These are phyloP conservation scores for Oncorhynchus kisutch DNA, from an alignment of 2,113 vertebrate species.

Conservation along the genomic window DNA sequence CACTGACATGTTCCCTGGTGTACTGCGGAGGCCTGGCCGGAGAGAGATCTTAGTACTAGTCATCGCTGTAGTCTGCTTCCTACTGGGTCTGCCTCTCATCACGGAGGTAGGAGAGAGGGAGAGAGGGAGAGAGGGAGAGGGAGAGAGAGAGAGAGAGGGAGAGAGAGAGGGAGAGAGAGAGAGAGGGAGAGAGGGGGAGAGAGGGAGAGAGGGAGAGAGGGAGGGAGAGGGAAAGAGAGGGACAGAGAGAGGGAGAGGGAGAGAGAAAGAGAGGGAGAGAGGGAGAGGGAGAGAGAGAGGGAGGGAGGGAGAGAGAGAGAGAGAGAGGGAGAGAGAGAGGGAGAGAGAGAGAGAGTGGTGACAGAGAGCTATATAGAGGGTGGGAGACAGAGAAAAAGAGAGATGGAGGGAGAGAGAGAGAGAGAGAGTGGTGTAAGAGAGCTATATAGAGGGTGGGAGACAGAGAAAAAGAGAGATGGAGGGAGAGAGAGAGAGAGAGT, in stretches of 20 bases:
- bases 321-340: too few species aligned
- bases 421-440: too few species aligned
- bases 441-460: too few species aligned
- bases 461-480: accelerated
- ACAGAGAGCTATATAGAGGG: too few species aligned
- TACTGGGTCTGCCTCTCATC: conserved; percentile 83
- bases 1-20: conserved; percentile 83
- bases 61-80: conserved; percentile 77
- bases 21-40: conserved; percentile 73
- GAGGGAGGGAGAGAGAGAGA: neutral
- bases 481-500: neutral
- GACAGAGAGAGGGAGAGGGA: neutral
- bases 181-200: neutral
- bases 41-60: conserved; percentile 83
- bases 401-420: too few species aligned
- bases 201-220: neutral
- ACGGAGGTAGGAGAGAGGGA: conserved; percentile 74
- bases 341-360: too few species aligned
- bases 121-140: too few species aligned
- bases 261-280: neutral
- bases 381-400: too few species aligned
- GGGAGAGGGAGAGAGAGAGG: too few species aligned
- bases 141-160: neutral
- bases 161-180: neutral
- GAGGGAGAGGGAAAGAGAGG: neutral